A percentile compares a stretch with the other conserved stretches of the same genome.
Conservation (phyloP, 1,140 invertebrate genomes). For the Brachionus rubens region DNA sequence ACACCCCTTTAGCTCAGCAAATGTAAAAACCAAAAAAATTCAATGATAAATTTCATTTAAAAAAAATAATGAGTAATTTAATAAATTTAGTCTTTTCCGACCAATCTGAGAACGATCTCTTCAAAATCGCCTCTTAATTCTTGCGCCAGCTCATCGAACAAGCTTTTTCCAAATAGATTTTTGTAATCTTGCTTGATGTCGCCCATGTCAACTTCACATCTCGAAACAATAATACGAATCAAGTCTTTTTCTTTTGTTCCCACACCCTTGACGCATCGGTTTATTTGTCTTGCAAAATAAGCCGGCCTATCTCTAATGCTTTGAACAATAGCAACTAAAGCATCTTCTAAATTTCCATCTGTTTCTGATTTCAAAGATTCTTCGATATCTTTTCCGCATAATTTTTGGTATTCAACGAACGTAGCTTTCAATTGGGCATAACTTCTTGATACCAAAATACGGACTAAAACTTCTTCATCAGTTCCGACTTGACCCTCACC, state of each 20-base stretch:
- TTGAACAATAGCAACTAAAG: too few relatives aligned
- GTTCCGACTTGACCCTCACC: too few relatives aligned
- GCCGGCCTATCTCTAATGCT: not conserved
- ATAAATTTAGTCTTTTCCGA: not conserved
- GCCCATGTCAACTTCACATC: slow-evolving; percentile 41
- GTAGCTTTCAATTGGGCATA: too few relatives aligned
- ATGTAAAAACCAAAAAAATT: too few relatives aligned
- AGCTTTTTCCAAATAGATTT: not conserved
- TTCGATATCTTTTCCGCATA: slow-evolving; percentile 16
- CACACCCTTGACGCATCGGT: not conserved
- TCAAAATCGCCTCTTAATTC: slow-evolving; percentile 39
- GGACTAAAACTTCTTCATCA: too few relatives aligned
- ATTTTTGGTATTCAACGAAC: slow-evolving; percentile 1
- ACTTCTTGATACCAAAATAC: too few relatives aligned
- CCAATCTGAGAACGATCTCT: not conserved
- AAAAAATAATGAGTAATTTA: too few relatives aligned
- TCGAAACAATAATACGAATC: slow-evolving; percentile 28
- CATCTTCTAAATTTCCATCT: too few relatives aligned
- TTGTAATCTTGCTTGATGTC: slow-evolving; percentile 33
- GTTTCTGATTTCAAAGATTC: not conserved
- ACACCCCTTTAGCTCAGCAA: too few relatives aligned
- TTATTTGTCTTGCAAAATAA: slow-evolving; percentile 21
- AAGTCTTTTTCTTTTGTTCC: slow-evolving; percentile 44
- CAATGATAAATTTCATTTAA: too few relatives aligned
- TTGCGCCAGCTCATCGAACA: slow-evolving; percentile 10